A percentile compares a stretch with the other conserved stretches of the same genome.
phyloP scores from a whole-genome alignment of 2,113 vertebrate species.

The Candoia aspera region DNA sequence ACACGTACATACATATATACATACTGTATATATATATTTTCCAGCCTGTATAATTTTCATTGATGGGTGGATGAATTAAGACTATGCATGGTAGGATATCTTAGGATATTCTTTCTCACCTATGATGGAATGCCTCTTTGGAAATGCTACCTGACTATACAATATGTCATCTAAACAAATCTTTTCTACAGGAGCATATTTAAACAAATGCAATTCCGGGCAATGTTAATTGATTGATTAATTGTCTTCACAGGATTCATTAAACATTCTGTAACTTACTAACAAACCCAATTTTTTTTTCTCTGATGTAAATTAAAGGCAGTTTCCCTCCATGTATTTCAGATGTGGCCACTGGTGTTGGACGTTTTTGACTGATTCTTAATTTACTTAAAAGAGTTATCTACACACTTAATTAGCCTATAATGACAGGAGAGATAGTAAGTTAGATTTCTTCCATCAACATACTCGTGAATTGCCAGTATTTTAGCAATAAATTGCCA shows the following conservation, averaged over 20 bases:
- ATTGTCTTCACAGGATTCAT: not conserved
- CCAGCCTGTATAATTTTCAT: not conserved
- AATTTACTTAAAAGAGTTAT: slow-evolving; percentile 66
- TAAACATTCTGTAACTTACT: not conserved
- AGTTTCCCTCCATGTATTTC: not conserved
- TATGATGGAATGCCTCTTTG: not conserved
- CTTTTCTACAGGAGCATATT: not conserved
- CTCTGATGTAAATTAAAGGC: not conserved
- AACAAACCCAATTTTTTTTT: not conserved
- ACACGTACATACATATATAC: too few relatives aligned
- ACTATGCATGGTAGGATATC: not conserved
- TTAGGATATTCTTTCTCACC: not conserved
- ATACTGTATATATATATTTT: too few relatives aligned
- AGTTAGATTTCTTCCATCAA: slow-evolving; percentile 75
- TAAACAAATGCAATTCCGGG: not conserved
- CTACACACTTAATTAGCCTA: slow-evolving; percentile 67
- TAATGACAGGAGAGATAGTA: slow-evolving; percentile 65
- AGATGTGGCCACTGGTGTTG: not conserved
- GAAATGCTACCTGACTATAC: not conserved
- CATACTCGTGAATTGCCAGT: slow-evolving; percentile 73
- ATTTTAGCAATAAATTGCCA: slow-evolving; percentile 80
- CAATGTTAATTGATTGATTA: not conserved
- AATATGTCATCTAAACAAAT: not conserved
- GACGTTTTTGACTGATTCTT: slow-evolving; percentile 54
- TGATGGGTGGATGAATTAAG: not conserved